Percentiles rank a stretch among this genome's conserved stretches.
Conservation (phyloP, 2,113 vertebrate genomes). For the Origma solitaria region DNA sequence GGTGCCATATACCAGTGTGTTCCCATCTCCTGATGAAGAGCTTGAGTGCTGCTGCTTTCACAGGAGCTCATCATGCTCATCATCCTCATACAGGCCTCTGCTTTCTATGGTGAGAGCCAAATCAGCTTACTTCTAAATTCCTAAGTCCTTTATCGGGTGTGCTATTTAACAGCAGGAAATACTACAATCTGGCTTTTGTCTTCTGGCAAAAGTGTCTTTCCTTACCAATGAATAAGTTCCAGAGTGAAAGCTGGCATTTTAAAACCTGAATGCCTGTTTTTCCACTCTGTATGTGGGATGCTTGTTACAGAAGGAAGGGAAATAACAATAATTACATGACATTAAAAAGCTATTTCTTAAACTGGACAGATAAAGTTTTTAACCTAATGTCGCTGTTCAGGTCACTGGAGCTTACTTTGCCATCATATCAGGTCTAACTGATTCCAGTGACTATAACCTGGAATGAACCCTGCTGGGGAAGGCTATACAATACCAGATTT, state of each 20-base stretch:
- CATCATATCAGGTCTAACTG: background rate
- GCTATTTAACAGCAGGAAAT: background rate
- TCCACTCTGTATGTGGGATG: fast-evolving
- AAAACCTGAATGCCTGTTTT: background rate
- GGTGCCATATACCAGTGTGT: fast-evolving
- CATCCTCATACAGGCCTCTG: background rate
- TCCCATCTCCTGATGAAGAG: background rate
- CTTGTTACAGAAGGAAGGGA: background rate
- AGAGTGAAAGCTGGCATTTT: background rate
- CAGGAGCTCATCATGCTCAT: background rate
- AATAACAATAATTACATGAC: background rate
- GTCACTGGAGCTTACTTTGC: background rate
- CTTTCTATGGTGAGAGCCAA: background rate
- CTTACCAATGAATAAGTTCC: background rate
- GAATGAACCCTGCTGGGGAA: background rate
- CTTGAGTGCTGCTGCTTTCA: background rate
- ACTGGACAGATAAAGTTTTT: background rate
- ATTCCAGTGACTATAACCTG: background rate
- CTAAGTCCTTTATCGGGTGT: background rate
- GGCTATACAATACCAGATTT: background rate
- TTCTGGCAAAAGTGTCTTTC: background rate
- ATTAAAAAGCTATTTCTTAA: background rate
- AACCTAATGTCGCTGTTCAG: background rate
- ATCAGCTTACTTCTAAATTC: background rate
- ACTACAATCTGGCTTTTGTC: background rate